Evolutionary conservation across 2,888 invertebrate species (phyloP).

Genomic region (Entomobrya proxima): DNA sequence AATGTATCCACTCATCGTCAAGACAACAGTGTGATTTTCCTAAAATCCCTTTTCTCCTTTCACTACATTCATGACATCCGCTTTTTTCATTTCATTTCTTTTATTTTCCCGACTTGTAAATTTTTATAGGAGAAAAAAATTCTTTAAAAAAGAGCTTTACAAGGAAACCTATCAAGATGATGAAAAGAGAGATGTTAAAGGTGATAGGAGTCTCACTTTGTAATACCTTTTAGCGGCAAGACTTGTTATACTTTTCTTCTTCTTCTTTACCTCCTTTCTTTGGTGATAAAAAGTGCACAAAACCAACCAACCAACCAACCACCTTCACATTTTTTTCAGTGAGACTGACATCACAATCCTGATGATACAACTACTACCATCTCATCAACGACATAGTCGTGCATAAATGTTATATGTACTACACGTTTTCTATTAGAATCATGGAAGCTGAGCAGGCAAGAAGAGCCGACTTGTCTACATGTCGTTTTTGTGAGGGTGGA

Average conservation of each 20-base stretch:
- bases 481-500: conserved; percentile 27
- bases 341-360: conserved; percentile 37
- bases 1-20: conserved; percentile 42
- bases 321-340: conserved; percentile 27
- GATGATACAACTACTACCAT: neutral
- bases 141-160: neutral
- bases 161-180: conserved; percentile 34
- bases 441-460: neutral
- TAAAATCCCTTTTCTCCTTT: conserved; percentile 27
- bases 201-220: conserved; percentile 50
- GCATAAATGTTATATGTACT: neutral
- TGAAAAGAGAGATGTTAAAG: conserved; percentile 45
- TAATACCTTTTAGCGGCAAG: conserved; percentile 55
- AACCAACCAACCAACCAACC: conserved; percentile 2
- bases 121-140: conserved; percentile 4
- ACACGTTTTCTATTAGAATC: conserved; percentile 3
- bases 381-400: neutral
- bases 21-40: conserved; percentile 19
- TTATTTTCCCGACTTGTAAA: conserved; percentile 28
- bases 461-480: conserved; percentile 42
- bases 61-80: neutral
- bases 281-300: conserved; percentile 13
- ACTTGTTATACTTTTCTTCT: conserved; percentile 15
- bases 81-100: neutral
- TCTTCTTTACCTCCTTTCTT: neutral